phyloP scores from a whole-genome alignment of 2,797 vertebrate species.

The Geotrypetes seraphini region DNA sequence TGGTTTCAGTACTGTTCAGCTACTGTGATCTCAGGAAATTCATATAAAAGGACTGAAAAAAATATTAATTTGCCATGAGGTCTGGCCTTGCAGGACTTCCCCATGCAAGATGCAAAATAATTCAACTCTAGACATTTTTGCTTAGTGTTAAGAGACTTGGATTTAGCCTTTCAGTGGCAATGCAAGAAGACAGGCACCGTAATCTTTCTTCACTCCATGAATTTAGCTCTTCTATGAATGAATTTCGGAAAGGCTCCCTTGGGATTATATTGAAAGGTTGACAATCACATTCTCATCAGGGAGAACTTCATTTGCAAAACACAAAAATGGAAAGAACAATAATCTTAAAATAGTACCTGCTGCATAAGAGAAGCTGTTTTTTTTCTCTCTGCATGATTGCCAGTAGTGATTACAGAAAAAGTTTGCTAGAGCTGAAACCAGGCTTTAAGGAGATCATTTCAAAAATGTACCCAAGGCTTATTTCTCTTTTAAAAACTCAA shows the following conservation, averaged over 20 bases:
- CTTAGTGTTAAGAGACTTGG: conserved; percentile 8
- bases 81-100: conserved; percentile 19
- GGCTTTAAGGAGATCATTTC: conserved; percentile 16
- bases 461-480: too few relatives aligned
- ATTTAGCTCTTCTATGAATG: background rate
- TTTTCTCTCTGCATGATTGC: conserved; percentile 4
- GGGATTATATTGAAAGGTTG: conserved; percentile 7
- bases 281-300: conserved; percentile 31
- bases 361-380: conserved; percentile 10
- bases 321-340: conserved; percentile 15
- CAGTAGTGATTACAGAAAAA: conserved; percentile 26
- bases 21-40: conserved; percentile 2
- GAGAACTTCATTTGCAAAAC: conserved; percentile 20
- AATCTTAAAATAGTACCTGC: conserved; percentile 13
- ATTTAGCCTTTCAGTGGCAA: conserved; percentile 22
- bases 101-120: conserved; percentile 21
- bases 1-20: background rate
- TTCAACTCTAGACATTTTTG: conserved; percentile 19
- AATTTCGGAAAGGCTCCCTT: background rate
- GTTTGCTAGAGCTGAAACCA: conserved; percentile 25
- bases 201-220: background rate
- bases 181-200: conserved; percentile 7
- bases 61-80: conserved; percentile 1
- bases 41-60: background rate
- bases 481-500: too few relatives aligned